Conservation (phyloP, 2,797 vertebrate genomes). For the Denticeps clupeoides region DNA sequence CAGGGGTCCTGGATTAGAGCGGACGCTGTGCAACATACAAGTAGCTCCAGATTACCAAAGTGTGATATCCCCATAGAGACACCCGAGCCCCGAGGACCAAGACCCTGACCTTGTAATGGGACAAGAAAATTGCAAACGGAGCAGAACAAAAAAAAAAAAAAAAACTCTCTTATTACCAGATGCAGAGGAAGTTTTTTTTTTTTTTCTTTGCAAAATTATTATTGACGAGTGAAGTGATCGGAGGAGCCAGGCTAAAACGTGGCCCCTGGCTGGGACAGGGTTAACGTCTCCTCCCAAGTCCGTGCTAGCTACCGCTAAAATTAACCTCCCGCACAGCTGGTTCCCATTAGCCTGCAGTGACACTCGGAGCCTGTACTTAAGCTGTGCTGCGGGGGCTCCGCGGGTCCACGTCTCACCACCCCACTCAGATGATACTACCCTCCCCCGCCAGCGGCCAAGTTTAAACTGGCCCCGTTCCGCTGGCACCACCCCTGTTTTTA, state of each 20-base stretch:
- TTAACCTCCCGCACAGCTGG: slow-evolving; percentile 62
- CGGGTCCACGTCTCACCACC: neutral
- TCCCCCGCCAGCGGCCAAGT: slow-evolving; percentile 30
- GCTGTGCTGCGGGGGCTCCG: slow-evolving; percentile 29
- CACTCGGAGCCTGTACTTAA: slow-evolving; percentile 48
- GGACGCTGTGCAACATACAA: too few species aligned
- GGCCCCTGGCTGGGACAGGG: slow-evolving; percentile 23
- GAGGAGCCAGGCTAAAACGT: neutral
- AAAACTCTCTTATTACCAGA: too few species aligned
- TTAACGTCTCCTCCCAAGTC: slow-evolving; percentile 38
- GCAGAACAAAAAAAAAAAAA: too few species aligned
- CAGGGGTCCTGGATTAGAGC: too few species aligned
- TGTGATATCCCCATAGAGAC: too few species aligned
- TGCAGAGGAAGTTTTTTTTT: too few species aligned
- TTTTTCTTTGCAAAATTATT: too few species aligned
- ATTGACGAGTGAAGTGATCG: too few species aligned
- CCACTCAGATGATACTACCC: slow-evolving; percentile 36
- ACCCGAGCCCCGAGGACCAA: too few species aligned
- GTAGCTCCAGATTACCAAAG: too few species aligned
- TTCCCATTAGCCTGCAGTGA: slow-evolving; percentile 56
- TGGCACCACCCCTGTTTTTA: slow-evolving; percentile 26
- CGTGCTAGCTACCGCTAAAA: slow-evolving; percentile 49
- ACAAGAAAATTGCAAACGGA: too few species aligned
- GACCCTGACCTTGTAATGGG: too few species aligned
- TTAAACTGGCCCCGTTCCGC: slow-evolving; percentile 31